These are phyloP conservation scores for Microplitis manilae DNA, from an alignment of 2,888 invertebrate genomes.

Conservation along the genomic window DNA sequence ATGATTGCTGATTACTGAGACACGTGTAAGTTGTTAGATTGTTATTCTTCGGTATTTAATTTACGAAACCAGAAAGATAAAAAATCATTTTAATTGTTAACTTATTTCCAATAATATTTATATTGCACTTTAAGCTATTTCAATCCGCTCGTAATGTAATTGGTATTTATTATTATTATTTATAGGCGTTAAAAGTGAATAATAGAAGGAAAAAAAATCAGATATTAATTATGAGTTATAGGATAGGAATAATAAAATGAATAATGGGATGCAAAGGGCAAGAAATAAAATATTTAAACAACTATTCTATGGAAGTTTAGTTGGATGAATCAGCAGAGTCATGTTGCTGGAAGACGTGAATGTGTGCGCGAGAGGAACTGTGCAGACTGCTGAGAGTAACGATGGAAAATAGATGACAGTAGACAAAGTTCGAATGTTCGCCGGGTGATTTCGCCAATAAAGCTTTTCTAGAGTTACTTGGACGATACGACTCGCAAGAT, in stretches of 20 bases:
- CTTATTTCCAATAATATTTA: too few relatives aligned
- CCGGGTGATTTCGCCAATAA: conserved; percentile 37
- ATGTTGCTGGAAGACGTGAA: not conserved
- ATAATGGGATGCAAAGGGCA: not conserved
- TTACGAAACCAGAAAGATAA: too few relatives aligned
- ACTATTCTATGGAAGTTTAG: not conserved
- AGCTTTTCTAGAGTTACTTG: conserved; percentile 45
- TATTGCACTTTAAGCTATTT: too few relatives aligned
- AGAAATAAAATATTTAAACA: not conserved
- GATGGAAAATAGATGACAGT: conserved; percentile 62
- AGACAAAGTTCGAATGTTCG: conserved; percentile 34
- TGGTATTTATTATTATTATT: too few relatives aligned
- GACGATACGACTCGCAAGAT: conserved; percentile 57
- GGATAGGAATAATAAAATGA: not conserved
- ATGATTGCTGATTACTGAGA: too few relatives aligned
- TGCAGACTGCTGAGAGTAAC: conserved; percentile 58
- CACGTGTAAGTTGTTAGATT: too few relatives aligned
- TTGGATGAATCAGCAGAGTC: conserved; percentile 15
- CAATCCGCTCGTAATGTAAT: too few relatives aligned
- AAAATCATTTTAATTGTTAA: too few relatives aligned
- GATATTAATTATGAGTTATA: not conserved
- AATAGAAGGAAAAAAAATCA: not conserved
- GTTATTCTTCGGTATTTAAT: too few relatives aligned
- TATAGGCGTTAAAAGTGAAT: not conserved
- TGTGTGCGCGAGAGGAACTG: conserved; percentile 38